Conservation (phyloP, 2,797 vertebrate species). For the Acipenser ruthenus region DNA sequence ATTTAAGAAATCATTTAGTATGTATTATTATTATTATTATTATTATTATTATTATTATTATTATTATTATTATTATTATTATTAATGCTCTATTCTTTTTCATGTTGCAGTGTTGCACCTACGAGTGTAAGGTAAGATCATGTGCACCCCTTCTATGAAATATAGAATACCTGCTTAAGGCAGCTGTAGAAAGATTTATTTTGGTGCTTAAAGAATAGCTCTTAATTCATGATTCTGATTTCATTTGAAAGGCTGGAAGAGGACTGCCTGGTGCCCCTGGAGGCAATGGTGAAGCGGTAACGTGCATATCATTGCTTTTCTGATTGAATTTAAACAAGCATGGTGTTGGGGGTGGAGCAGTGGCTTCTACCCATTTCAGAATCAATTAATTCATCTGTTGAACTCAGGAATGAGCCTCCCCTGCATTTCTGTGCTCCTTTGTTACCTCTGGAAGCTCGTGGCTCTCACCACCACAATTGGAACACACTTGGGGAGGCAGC, state of each 20-base stretch:
- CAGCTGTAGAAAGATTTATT: background rate
- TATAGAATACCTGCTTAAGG: background rate
- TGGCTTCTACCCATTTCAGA: too few relatives aligned
- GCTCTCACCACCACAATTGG: background rate
- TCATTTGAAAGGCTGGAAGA: constrained; percentile 12
- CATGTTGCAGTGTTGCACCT: constrained; percentile 29
- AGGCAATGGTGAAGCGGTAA: constrained; percentile 27
- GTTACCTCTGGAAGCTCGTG: too few relatives aligned
- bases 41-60: background rate
- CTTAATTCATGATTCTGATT: background rate
- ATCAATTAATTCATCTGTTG: too few relatives aligned
- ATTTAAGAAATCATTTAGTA: background rate
- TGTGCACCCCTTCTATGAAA: background rate
- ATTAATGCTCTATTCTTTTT: constrained; percentile 11
- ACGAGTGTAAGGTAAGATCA: constrained; percentile 31
- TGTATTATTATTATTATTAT: background rate
- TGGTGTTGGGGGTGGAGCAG: too few relatives aligned
- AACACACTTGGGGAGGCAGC: background rate
- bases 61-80: background rate
- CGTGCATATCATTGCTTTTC: background rate
- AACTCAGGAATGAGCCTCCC: background rate
- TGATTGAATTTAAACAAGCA: too few relatives aligned
- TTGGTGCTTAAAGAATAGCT: too few relatives aligned
- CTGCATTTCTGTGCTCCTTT: too few relatives aligned
- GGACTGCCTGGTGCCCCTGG: constrained; percentile 24